Evolutionary conservation across 2,888 invertebrate genomes (phyloP).

Genomic region (Apeira syringaria): DNA sequence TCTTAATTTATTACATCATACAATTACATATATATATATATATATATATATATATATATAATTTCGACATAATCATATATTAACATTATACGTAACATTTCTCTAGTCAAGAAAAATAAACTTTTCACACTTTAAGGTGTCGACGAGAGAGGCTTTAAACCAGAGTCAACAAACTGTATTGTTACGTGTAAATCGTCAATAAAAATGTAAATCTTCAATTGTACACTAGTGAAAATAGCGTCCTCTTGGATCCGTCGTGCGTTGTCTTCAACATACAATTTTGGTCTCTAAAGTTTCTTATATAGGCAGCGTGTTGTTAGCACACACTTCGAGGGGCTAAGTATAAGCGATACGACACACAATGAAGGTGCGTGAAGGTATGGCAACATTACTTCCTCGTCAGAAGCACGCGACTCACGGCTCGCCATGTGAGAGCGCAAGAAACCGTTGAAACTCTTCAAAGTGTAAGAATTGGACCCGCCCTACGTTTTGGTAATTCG

Average conservation of each 20-base stretch:
- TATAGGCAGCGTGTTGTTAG: too few relatives aligned
- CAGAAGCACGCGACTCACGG: too few relatives aligned
- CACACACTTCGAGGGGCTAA: too few relatives aligned
- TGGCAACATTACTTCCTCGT: too few relatives aligned
- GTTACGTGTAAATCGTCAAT: too few relatives aligned
- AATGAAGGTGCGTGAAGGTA: too few relatives aligned
- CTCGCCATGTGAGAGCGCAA: too few relatives aligned
- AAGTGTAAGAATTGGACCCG: too few relatives aligned
- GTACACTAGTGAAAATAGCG: constrained; percentile 46
- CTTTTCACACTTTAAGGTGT: constrained; percentile 27
- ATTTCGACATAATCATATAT: constrained; percentile 76
- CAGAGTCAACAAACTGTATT: constrained; percentile 55
- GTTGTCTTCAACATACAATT: too few relatives aligned
- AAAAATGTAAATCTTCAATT: constrained; percentile 37
- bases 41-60: constrained; percentile 83
- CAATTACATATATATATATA: constrained; percentile 78
- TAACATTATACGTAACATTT: constrained; percentile 72
- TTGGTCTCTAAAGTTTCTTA: too few relatives aligned
- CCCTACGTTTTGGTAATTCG: constrained; percentile 76
- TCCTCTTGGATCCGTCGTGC: constrained; percentile 42
- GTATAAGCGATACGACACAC: too few relatives aligned
- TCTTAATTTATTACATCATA: constrained; percentile 79
- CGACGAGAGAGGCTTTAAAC: constrained; percentile 46
- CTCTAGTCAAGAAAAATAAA: constrained; percentile 58
- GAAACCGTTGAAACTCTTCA: too few relatives aligned